Evolutionary conservation across 2,888 invertebrate genomes (phyloP), one percentile per base, ranked within the genome.

Genomic region (Lepidonotus clava): DNA sequence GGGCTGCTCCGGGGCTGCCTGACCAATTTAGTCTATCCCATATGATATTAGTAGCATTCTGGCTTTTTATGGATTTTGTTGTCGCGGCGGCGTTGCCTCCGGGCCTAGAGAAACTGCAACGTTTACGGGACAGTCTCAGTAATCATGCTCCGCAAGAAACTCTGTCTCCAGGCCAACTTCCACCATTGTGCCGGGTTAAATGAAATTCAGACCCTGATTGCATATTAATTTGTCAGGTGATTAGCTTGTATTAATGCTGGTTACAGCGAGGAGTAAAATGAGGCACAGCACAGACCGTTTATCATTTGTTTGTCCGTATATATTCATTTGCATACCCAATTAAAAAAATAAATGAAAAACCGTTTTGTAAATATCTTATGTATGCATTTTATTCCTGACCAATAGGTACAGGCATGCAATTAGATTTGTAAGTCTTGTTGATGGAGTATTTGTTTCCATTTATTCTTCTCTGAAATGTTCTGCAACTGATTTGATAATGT

Each of bases 31-130:
- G 46, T 51, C 80, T 80, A 46, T 46, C 80, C 80, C 80, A 80
- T 80, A 80, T 46, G 80, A 80, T 80, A 80, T 80, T 80, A 80
- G 80, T 80, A 80, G 41, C 80, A 46, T 80, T 80, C 6, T 41
- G 51, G 80, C 46, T 80, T 80, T 80, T 80, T 80, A 80, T 80
- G 80, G 80, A 80, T 80, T 80, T 80, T 80, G 80, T 80, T 80
- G 80, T 41, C 80, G 80, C 21, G 41, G 11, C 46, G 51, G 24
- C 46, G 28, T 14, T 24, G 51, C n/a, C 80, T 4, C 41, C 11
- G 80, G 80, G 80, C 41, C 18, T 5, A 21, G 80, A 2, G 28
- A 80, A 80, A 80, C 80, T 80, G 46, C 41, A 51, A 28, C 80
- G 28, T 80, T 80, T 80, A 80, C 34, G 80, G 80, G 80, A 46